phyloP scores from a whole-genome alignment of 2,113 vertebrate species.

The Apistogramma diplotaenia region DNA sequence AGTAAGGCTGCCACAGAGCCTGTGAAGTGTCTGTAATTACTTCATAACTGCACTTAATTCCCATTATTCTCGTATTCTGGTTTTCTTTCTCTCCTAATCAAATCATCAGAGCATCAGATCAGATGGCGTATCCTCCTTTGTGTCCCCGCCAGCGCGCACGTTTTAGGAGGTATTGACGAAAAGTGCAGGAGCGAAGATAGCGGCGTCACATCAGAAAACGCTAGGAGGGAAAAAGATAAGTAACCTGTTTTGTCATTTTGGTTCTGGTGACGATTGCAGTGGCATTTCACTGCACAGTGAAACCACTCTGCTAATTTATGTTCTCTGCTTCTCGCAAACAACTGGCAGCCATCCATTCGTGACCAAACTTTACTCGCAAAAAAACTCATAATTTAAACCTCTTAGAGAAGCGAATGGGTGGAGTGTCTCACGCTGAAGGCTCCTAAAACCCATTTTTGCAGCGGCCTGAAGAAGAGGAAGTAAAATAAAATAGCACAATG shows the following conservation, averaged over 20 bases:
- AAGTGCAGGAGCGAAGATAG: neutral
- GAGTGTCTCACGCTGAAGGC: neutral
- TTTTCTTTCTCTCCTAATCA: neutral
- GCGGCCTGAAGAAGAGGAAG: neutral
- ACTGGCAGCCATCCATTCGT: slow-evolving; percentile 22
- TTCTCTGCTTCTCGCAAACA: slow-evolving; percentile 14
- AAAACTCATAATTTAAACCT: slow-evolving; percentile 15
- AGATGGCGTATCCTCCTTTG: neutral
- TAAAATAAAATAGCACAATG: neutral
- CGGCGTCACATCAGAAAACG: neutral
- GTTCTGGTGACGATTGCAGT: neutral
- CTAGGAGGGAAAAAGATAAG: neutral
- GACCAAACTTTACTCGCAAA: slow-evolving; percentile 5
- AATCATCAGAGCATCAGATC: neutral
- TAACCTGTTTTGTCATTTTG: neutral
- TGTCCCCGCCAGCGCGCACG: neutral
- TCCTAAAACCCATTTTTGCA: neutral
- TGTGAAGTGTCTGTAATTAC: slow-evolving; percentile 14
- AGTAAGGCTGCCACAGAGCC: neutral
- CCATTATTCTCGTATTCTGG: neutral
- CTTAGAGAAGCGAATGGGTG: slow-evolving; percentile 11
- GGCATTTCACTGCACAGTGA: neutral
- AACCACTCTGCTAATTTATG: slow-evolving; percentile 29
- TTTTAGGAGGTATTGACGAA: neutral
- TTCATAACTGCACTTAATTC: neutral